phyloP scores from a whole-genome alignment of 2,888 invertebrate species.

The Eumerus sabulonum region DNA sequence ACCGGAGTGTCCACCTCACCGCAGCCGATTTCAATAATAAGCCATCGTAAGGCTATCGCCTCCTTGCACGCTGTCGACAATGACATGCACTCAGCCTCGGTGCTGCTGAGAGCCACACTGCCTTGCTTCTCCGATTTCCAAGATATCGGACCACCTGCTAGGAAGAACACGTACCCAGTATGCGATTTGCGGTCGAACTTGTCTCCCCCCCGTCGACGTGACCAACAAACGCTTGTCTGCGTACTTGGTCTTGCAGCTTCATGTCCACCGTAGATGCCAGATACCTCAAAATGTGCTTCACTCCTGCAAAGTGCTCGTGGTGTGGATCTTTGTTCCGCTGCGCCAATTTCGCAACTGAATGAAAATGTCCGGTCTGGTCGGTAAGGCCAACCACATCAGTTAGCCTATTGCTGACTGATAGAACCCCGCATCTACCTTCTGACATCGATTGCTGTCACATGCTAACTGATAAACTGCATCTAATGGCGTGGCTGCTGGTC shows the following conservation, averaged over 20 bases:
- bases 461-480: constrained; percentile 24
- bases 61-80: too few species aligned
- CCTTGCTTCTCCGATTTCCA: too few species aligned
- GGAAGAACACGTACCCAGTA: too few species aligned
- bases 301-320: constrained; percentile 14
- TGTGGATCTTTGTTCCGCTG: constrained; percentile 28
- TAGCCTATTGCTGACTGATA: constrained; percentile 33
- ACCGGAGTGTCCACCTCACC: too few species aligned
- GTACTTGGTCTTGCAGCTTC: constrained; percentile 16
- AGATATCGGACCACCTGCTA: too few species aligned
- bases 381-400: constrained; percentile 29
- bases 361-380: constrained; percentile 30
- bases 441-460: constrained; percentile 17
- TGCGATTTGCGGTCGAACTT: too few species aligned
- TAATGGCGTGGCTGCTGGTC: constrained; percentile 21
- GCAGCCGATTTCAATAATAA: too few species aligned
- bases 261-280: constrained; percentile 13
- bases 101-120: too few species aligned
- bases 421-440: not conserved
- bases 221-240: constrained; percentile 13
- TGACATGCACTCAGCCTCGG: too few species aligned
- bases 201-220: too few species aligned
- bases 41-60: too few species aligned
- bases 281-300: constrained; percentile 19
- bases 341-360: constrained; percentile 28